phyloP scores from a whole-genome alignment of 2,888 invertebrate species.

The Brachynemurus nebulosus region DNA sequence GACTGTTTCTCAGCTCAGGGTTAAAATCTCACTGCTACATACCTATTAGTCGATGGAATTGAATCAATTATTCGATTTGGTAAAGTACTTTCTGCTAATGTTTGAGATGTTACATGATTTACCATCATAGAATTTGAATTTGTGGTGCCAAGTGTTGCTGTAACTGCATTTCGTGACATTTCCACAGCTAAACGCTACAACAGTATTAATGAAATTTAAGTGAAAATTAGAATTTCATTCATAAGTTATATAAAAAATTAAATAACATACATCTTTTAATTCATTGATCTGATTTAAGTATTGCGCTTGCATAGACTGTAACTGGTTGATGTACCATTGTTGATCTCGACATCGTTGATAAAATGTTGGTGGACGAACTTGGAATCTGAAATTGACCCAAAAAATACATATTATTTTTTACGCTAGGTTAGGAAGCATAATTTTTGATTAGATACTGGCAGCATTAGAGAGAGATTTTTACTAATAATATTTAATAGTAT shows the following conservation, averaged over 20 bases:
- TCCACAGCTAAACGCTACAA: constrained; percentile 49
- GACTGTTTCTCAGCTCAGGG: too few relatives aligned
- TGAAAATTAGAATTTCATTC: not conserved
- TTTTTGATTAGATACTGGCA: too few relatives aligned
- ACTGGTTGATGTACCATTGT: constrained; percentile 80
- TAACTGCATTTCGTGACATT: constrained; percentile 50
- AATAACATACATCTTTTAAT: constrained; percentile 57
- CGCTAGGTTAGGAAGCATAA: not conserved
- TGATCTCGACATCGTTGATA: constrained; percentile 88
- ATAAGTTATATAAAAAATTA: too few relatives aligned
- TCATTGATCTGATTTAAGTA: constrained; percentile 70
- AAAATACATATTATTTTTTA: not conserved
- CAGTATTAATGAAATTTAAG: constrained; percentile 11
- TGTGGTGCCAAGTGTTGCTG: constrained; percentile 31
- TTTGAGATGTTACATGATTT: not conserved
- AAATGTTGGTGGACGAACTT: constrained; percentile 86
- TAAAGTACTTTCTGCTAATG: not conserved
- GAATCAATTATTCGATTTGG: not conserved
- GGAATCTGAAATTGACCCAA: constrained; percentile 64
- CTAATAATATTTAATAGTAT: too few relatives aligned
- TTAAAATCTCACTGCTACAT: too few relatives aligned
- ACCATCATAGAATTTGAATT: not conserved
- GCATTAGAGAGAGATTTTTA: too few relatives aligned
- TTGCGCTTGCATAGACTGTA: constrained; percentile 67
- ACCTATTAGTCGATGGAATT: not conserved